These are phyloP conservation scores for Cottoperca gobio DNA, from an alignment of 2,797 vertebrate genomes.

Conservation along the genomic window DNA sequence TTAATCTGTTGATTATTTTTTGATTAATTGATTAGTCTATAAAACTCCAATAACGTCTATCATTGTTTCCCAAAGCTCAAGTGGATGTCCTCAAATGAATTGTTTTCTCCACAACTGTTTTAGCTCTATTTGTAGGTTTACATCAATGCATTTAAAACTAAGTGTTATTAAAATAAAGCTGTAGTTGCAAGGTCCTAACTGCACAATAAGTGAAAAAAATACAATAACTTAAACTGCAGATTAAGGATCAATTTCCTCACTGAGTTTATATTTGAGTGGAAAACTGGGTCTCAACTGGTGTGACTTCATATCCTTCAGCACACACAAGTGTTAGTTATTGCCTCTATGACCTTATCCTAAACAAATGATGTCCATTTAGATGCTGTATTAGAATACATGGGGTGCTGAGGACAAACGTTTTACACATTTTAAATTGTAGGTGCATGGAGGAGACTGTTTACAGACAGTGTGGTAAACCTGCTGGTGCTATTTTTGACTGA, in stretches of 20 bases:
- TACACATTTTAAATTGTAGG: not conserved
- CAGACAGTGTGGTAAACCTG: conserved; percentile 11
- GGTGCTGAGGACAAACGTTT: not conserved
- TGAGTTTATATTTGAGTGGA: too few species aligned
- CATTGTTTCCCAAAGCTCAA: too few species aligned
- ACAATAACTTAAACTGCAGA: not conserved
- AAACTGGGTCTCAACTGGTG: not conserved
- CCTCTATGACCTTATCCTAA: not conserved
- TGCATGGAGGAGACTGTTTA: not conserved
- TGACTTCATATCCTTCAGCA: not conserved
- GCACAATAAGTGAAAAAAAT: not conserved
- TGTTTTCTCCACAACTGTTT: too few species aligned
- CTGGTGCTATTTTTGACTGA: conserved; percentile 31
- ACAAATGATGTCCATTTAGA: not conserved
- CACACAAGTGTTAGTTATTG: not conserved
- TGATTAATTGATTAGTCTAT: too few species aligned
- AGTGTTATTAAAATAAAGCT: too few species aligned
- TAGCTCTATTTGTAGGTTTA: not conserved
- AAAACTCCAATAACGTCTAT: too few species aligned
- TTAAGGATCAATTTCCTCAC: not conserved
- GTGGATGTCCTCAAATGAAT: too few species aligned
- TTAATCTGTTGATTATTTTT: too few species aligned
- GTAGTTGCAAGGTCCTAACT: not conserved
- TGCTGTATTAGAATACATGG: not conserved
- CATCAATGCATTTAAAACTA: too few species aligned